phyloP scores from a whole-genome alignment of 2,113 vertebrate genomes.

The Progne subis region DNA sequence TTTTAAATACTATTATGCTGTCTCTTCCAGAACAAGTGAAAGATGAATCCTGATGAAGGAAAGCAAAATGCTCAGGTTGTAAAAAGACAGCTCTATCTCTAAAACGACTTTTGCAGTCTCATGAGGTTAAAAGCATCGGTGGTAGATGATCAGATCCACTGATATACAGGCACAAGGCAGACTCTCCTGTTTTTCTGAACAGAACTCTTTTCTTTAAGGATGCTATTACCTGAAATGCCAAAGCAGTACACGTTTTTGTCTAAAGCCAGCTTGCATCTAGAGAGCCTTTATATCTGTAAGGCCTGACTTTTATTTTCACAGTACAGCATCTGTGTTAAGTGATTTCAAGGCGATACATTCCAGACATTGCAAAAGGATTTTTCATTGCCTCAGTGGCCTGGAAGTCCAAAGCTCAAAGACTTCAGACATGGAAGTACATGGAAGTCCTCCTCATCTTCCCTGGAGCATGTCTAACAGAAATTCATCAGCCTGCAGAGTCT shows the following conservation, averaged over 20 bases:
- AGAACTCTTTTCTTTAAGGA: background rate
- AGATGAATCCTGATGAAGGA: background rate
- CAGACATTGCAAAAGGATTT: background rate
- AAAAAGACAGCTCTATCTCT: background rate
- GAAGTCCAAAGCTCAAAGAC: background rate
- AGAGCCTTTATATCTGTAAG: background rate
- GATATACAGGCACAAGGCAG: background rate
- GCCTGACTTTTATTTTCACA: background rate
- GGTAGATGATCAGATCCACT: background rate
- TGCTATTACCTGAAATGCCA: background rate
- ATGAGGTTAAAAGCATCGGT: background rate
- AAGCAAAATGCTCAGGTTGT: background rate
- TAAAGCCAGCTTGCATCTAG: background rate
- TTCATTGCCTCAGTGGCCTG: background rate
- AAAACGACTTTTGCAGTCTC: background rate
- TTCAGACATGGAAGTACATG: background rate
- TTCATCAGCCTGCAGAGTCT: background rate
- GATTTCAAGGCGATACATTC: background rate
- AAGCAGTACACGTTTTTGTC: background rate
- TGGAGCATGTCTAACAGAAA: constrained; percentile 1
- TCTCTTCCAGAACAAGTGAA: background rate
- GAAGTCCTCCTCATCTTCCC: background rate
- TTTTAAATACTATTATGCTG: background rate
- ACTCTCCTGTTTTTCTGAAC: background rate
- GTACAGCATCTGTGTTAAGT: background rate